Percentiles rank a stretch among this genome's conserved stretches.
phyloP scores from a whole-genome alignment of 2,888 invertebrate genomes.

The Mechanitis mazaeus region DNA sequence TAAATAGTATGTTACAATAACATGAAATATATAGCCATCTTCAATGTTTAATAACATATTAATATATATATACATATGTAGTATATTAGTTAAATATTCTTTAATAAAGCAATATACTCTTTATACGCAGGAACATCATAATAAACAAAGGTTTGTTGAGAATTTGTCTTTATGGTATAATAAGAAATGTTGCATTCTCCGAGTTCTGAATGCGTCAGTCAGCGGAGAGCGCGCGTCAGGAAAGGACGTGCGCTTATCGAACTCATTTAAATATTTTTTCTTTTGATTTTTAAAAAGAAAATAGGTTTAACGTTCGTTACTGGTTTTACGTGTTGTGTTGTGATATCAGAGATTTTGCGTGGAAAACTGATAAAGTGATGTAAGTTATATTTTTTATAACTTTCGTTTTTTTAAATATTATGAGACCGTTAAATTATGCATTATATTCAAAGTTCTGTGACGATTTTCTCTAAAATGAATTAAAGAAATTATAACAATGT shows the following conservation, averaged over 20 bases:
- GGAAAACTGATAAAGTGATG: conserved; percentile 19
- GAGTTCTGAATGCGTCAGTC: conserved; percentile 34
- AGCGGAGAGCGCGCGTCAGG: conserved; percentile 38
- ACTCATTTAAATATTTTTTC: conserved; percentile 29
- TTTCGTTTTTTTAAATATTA: conserved; percentile 12
- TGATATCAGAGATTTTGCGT: conserved; percentile 27
- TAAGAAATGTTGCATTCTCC: conserved; percentile 16
- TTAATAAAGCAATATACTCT: too few relatives aligned
- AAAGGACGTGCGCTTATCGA: conserved; percentile 35
- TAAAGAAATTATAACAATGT: too few relatives aligned
- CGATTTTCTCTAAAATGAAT: too few relatives aligned
- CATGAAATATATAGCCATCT: too few relatives aligned
- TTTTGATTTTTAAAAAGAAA: conserved; percentile 25
- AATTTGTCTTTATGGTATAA: conserved; percentile 1
- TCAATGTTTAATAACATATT: too few relatives aligned
- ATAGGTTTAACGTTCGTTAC: conserved; percentile 28
- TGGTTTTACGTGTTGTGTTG: conserved; percentile 30
- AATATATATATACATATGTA: too few relatives aligned
- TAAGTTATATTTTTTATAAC: conserved; percentile 22
- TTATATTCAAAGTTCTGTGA: too few relatives aligned
- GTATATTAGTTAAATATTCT: too few relatives aligned
- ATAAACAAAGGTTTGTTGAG: neutral
- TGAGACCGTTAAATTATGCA: too few relatives aligned
- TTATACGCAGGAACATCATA: too few relatives aligned
- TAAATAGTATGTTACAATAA: too few relatives aligned